phyloP scores from a whole-genome alignment of 2,113 vertebrate genomes.

The Cebidichthys violaceus region DNA sequence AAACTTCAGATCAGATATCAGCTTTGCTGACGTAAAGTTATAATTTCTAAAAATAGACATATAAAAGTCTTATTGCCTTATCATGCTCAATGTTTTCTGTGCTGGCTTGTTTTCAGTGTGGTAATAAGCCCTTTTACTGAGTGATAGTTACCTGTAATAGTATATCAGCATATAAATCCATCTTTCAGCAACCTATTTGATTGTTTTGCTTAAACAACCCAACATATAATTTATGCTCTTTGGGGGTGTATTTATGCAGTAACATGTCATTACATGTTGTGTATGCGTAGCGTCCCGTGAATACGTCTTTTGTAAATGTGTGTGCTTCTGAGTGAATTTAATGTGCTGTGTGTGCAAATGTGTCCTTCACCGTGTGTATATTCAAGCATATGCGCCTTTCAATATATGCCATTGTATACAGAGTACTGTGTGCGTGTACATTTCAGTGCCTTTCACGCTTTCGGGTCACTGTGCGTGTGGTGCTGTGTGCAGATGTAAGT shows the following conservation, averaged over 20 bases:
- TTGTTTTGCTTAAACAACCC: slow-evolving; percentile 22
- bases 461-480: slow-evolving; percentile 38
- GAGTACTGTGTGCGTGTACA: slow-evolving; percentile 3
- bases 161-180: slow-evolving; percentile 29
- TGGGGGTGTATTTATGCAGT: slow-evolving; percentile 21
- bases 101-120: slow-evolving; percentile 4
- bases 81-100: neutral
- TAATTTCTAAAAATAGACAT: neutral
- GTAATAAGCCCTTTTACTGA: slow-evolving; percentile 14
- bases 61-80: neutral
- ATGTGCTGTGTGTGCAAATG: slow-evolving; percentile 16
- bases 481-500: slow-evolving; percentile 18
- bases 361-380: slow-evolving; percentile 13
- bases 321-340: slow-evolving; percentile 29
- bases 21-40: neutral
- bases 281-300: neutral
- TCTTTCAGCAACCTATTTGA: slow-evolving; percentile 36
- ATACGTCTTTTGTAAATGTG: slow-evolving; percentile 29
- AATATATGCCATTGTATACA: slow-evolving; percentile 41
- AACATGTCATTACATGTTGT: slow-evolving; percentile 37
- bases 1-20: neutral
- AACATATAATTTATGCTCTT: slow-evolving; percentile 32
- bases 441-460: slow-evolving; percentile 58
- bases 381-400: slow-evolving; percentile 28
- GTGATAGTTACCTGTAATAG: slow-evolving; percentile 29